Evolutionary conservation across 2,888 invertebrate species (phyloP), one percentile per base, ranked within the genome.

Genomic region (Therioaphis trifolii): DNA sequence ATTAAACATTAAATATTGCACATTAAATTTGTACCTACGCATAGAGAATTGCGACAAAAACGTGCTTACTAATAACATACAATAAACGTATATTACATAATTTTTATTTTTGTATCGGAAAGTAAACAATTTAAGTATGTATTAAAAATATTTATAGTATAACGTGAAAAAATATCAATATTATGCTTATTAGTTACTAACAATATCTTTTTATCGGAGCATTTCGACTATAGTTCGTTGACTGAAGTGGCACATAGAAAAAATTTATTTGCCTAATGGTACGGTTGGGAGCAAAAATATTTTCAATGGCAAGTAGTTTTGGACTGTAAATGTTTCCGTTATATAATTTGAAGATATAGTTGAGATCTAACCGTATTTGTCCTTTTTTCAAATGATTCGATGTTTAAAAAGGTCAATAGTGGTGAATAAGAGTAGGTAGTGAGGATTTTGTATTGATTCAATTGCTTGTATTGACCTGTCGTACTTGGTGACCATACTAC

Each of bases 321-420:
- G 66, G 35, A 66, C 35, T 35, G 18, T 40, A 66, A 66, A 66
- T 35, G 40, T 66, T 66, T 66, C 18, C 66, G 35, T 35, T 66
- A 35, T 35, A 18, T 66, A 66, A 66, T 66, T 35, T 66, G n/a
- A 66, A 66, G n/a, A 66, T 35, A 18, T 35, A 66, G 29, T n/a
- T 5, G 40, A 66, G 66, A 35, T 66, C 29, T 66, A 66, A 40
- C 63, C 63, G 5, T 63, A 29, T 63, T 63, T 27, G 63, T n/a
- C 27, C 63, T 63, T 27, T 14, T 63, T 63, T 24, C 27, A 15
- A 63, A 55, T n/a, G 52, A n/a, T 55, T 55, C 35, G 4, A 35
- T 35, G 35, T 35, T 35, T 7, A 35, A 35, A 35, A 35, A 35
- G 35, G 35, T 5, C 35, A 35, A 35, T 35, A 35, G 7, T 35